Evolutionary conservation across 1,140 invertebrate species (phyloP).

Genomic region (Argopecten irradians): DNA sequence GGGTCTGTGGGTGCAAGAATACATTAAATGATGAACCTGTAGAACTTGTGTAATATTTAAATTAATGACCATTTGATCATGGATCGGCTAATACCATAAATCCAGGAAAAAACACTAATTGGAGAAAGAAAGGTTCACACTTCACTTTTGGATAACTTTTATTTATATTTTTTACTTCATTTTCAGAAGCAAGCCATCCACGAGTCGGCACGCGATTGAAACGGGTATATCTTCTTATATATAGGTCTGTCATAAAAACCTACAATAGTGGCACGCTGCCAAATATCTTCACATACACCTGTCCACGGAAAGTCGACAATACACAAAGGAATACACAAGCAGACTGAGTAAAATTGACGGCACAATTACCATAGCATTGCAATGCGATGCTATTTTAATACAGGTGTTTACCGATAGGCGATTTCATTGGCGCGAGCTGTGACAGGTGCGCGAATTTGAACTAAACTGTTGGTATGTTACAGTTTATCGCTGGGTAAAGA

Average conservation of each 20-base stretch:
- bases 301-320: neutral
- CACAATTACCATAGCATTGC: neutral
- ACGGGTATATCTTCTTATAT: neutral
- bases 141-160: too few species aligned
- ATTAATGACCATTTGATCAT: too few species aligned
- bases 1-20: too few species aligned
- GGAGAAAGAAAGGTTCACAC: too few species aligned
- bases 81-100: too few species aligned
- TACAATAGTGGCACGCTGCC: neutral
- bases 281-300: conserved; percentile 9
- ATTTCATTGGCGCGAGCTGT: neutral
- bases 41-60: too few species aligned
- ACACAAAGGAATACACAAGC: conserved; percentile 5
- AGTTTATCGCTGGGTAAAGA: neutral
- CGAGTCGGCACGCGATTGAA: neutral
- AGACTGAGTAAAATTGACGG: neutral
- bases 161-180: neutral
- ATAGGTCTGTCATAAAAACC: neutral
- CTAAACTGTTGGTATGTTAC: conserved; percentile 15
- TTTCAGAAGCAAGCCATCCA: neutral
- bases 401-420: neutral
- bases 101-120: too few species aligned
- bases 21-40: too few species aligned
- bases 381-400: conserved; percentile 23
- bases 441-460: conserved; percentile 7